These are phyloP conservation scores for Crossaster papposus DNA, from an alignment of 53 echinoderm and acorn worm species.

Conservation along the genomic window DNA sequence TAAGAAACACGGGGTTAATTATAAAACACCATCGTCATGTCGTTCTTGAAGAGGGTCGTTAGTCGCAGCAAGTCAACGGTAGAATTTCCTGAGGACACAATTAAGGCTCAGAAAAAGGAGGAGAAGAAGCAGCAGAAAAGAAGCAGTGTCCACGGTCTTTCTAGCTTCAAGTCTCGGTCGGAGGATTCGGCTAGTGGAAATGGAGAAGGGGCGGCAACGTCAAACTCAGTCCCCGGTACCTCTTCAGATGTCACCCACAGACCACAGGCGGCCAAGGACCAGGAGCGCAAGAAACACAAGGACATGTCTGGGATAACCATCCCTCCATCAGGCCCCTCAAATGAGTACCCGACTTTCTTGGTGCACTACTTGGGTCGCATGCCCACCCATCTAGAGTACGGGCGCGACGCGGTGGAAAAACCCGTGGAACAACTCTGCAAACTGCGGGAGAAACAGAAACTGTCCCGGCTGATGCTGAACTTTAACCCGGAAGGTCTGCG, in stretches of 20 bases:
- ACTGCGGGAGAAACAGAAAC: conserved; percentile 91
- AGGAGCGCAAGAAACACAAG: conserved; percentile 79
- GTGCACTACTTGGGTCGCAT: conserved; percentile 93
- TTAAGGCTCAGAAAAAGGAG: conserved; percentile 33
- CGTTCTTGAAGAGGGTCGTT: conserved; percentile 43
- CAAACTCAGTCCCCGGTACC: neutral
- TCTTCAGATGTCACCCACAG: neutral
- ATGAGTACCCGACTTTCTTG: conserved; percentile 90
- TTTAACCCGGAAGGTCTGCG: conserved; percentile 90
- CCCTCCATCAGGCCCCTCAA: conserved; percentile 43
- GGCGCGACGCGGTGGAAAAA: conserved; percentile 85
- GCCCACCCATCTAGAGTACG: conserved; percentile 85
- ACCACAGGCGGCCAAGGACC: conserved; percentile 52
- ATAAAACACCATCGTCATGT: neutral
- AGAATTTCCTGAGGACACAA: conserved; percentile 42
- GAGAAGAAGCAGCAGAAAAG: conserved; percentile 42
- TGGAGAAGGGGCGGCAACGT: neutral
- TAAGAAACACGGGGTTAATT: neutral
- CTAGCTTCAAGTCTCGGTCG: conserved; percentile 30
- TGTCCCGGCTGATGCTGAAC: conserved; percentile 73
- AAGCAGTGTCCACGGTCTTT: conserved; percentile 41
- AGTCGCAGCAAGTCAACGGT: conserved; percentile 50
- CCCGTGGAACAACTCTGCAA: conserved; percentile 92
- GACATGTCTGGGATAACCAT: conserved; percentile 79
- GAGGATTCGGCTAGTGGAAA: neutral